phyloP scores from a whole-genome alignment of 2,888 invertebrate genomes.

The Plebejus argus region DNA sequence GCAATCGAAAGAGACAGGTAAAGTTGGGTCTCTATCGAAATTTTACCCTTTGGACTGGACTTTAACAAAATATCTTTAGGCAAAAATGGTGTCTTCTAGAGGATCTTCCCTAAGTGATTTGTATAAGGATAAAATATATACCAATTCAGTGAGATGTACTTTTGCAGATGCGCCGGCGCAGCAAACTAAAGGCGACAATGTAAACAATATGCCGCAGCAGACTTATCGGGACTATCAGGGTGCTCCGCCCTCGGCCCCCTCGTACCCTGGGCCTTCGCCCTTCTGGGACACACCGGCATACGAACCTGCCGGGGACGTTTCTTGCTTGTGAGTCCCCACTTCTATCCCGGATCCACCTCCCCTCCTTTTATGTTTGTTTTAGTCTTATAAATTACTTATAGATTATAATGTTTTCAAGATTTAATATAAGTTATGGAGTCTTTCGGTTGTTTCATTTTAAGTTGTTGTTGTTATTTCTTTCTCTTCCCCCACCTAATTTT shows the following conservation, averaged over 20 bases:
- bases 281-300: constrained; percentile 72
- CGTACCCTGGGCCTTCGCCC: constrained; percentile 63
- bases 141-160: constrained; percentile 48
- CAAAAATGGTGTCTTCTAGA: too few species aligned
- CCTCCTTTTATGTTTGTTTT: constrained; percentile 33
- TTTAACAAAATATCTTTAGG: too few species aligned
- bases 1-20: too few species aligned
- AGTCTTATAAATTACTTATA: neutral
- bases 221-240: constrained; percentile 70
- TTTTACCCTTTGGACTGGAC: too few species aligned
- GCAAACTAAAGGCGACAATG: constrained; percentile 76
- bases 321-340: constrained; percentile 80
- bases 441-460: constrained; percentile 32
- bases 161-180: constrained; percentile 74
- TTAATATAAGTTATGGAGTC: constrained; percentile 33
- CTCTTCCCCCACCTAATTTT: constrained; percentile 27
- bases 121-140: constrained; percentile 26
- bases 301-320: constrained; percentile 75
- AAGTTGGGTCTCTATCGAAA: too few species aligned
- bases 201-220: constrained; percentile 76
- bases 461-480: constrained; percentile 28
- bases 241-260: constrained; percentile 58
- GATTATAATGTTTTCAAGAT: constrained; percentile 1
- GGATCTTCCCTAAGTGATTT: too few species aligned
- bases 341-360: constrained; percentile 54